Conservation (phyloP, 2,113 vertebrate genomes). For the Sorex araneus region DNA sequence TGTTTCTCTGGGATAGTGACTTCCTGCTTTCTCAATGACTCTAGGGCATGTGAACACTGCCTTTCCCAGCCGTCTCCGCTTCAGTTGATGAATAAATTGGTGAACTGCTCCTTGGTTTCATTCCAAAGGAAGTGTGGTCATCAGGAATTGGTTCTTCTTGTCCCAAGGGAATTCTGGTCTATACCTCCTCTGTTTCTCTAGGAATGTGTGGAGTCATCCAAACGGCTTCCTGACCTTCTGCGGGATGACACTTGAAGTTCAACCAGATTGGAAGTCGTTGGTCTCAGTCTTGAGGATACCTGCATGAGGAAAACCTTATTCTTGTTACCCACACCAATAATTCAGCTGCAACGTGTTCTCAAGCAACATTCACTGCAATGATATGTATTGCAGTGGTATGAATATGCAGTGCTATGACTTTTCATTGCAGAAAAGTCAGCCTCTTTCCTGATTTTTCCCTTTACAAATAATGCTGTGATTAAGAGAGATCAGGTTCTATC, state of each 20-base stretch:
- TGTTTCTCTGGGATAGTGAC: conserved; percentile 14
- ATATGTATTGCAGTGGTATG: too few relatives aligned
- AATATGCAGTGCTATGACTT: too few relatives aligned
- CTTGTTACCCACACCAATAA: neutral
- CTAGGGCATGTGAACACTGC: neutral
- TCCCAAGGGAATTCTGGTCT: neutral
- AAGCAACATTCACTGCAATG: neutral
- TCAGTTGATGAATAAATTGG: neutral
- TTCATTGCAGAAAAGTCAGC: neutral
- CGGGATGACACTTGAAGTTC: neutral
- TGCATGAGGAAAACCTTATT: neutral
- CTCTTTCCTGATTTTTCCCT: conserved; percentile 17
- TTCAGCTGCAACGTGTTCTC: neutral
- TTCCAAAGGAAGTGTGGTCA: neutral
- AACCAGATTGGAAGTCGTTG: neutral
- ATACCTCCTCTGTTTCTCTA: neutral
- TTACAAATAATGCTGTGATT: neutral
- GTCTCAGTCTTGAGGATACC: neutral
- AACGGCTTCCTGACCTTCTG: neutral
- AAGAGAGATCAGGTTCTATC: neutral
- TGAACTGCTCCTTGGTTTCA: neutral
- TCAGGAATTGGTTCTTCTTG: neutral
- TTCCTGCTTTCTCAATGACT: conserved; percentile 63
- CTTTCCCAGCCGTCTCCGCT: neutral
- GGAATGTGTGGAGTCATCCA: neutral